A percentile compares a stretch with the other conserved stretches of the same genome.
phyloP scores from a whole-genome alignment of 1,140 invertebrate genomes.

The Macrotrachela quadricornifera region DNA sequence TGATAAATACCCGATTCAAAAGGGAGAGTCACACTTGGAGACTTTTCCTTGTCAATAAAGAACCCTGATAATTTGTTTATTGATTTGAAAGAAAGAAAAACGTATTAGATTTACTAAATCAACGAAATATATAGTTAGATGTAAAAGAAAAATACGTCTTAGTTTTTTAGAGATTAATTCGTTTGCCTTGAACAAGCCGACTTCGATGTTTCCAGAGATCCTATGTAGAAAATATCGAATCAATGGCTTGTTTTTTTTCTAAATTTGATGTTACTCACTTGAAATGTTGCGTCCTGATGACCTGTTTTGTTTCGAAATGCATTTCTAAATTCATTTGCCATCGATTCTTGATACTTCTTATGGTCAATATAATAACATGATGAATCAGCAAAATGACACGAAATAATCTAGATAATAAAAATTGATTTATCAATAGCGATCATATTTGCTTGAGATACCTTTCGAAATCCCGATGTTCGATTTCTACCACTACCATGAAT shows the following conservation, averaged over 20 bases:
- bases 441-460: conserved; percentile 26
- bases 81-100: no score
- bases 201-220: conserved; percentile 1
- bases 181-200: not conserved
- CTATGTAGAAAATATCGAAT: conserved; percentile 10
- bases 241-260: conserved; percentile 34
- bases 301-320: conserved; percentile 8
- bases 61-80: no score
- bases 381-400: conserved; percentile 53
- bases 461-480: conserved; percentile 38
- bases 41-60: no score
- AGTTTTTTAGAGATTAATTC: conserved; percentile 9
- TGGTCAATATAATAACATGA: conserved; percentile 49
- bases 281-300: conserved; percentile 25
- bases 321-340: conserved; percentile 42
- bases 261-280: conserved; percentile 46
- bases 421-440: not conserved
- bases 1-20: no score
- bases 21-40: no score
- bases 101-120: no score
- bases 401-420: conserved; percentile 43
- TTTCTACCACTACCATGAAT: conserved; percentile 68
- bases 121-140: no score
- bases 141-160: no score
- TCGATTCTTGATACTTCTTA: conserved; percentile 44